Evolutionary conservation across 2,797 vertebrate genomes (phyloP).

Genomic region (Platalea minor): DNA sequence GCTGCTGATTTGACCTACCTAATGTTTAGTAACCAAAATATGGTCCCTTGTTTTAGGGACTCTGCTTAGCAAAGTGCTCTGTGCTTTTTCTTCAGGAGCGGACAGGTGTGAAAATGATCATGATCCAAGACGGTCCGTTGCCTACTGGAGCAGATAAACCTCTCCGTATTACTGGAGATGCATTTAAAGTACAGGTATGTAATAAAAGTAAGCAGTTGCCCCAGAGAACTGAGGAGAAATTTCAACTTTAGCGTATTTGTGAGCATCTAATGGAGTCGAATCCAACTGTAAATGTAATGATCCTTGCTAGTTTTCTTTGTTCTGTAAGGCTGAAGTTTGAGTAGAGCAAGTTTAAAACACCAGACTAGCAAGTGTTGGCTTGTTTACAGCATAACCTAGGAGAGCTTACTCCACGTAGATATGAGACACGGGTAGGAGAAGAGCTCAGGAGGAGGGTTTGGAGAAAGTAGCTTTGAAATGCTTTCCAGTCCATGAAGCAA

Average conservation of each 20-base stretch:
- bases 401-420: background rate
- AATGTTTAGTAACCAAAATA: background rate
- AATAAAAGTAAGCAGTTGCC: background rate
- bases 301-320: background rate
- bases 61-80: conserved; percentile 51
- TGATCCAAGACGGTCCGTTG: conserved; percentile 98
- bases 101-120: conserved; percentile 98
- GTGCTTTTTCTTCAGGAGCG: conserved; percentile 84
- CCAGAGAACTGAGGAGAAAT: background rate
- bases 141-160: conserved; percentile 98
- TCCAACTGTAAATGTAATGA: background rate
- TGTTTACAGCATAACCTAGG: background rate
- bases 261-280: background rate
- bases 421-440: background rate
- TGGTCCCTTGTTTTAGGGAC: conserved; percentile 12
- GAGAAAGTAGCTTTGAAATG: background rate
- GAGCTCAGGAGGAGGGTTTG: background rate
- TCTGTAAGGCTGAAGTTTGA: background rate
- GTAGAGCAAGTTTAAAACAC: background rate
- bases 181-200: conserved; percentile 96
- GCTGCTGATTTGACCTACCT: background rate
- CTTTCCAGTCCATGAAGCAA: background rate
- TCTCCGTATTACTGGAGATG: conserved; percentile 96
- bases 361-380: background rate
- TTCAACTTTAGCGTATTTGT: background rate